A percentile compares a stretch with the other conserved stretches of the same genome.
These are phyloP conservation scores for Erinaceus europaeus DNA, from an alignment of 2,113 vertebrate species.

Conservation along the genomic window DNA sequence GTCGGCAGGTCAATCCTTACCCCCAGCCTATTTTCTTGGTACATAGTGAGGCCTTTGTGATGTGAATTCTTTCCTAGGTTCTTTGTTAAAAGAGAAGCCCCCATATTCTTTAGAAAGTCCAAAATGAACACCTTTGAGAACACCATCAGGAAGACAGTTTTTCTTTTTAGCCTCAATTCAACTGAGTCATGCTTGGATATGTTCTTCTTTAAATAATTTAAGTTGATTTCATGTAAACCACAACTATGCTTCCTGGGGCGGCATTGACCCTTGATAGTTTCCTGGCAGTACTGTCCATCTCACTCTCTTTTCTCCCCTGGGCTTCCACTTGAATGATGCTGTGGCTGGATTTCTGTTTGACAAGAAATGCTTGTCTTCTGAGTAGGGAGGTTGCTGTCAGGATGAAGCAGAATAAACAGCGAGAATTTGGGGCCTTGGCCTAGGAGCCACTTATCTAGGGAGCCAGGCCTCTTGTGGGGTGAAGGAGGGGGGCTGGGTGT, in stretches of 20 bases:
- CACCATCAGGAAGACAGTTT: background rate
- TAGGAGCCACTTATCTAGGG: background rate
- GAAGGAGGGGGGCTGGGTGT: background rate
- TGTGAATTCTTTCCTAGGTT: background rate
- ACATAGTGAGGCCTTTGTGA: background rate
- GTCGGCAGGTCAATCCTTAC: too few relatives aligned
- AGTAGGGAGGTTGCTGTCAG: background rate
- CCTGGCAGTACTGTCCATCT: background rate
- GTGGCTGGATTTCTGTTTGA: background rate
- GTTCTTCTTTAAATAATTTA: constrained; percentile 17
- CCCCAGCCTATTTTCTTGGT: too few relatives aligned
- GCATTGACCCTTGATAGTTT: background rate
- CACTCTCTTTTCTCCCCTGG: background rate
- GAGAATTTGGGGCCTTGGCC: constrained; percentile 38
- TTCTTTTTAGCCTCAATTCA: background rate
- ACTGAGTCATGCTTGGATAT: background rate
- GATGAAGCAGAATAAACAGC: constrained; percentile 19
- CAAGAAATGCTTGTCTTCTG: constrained; percentile 19
- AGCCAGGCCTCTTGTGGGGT: background rate
- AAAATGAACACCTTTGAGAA: background rate
- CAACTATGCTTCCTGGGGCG: background rate
- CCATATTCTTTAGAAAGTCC: background rate
- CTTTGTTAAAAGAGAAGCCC: background rate
- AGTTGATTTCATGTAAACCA: background rate
- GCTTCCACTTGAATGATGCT: background rate